Base-by-base conservation (phyloP, 2,113 vertebrate species). In the Lathamus discolor region DNA sequence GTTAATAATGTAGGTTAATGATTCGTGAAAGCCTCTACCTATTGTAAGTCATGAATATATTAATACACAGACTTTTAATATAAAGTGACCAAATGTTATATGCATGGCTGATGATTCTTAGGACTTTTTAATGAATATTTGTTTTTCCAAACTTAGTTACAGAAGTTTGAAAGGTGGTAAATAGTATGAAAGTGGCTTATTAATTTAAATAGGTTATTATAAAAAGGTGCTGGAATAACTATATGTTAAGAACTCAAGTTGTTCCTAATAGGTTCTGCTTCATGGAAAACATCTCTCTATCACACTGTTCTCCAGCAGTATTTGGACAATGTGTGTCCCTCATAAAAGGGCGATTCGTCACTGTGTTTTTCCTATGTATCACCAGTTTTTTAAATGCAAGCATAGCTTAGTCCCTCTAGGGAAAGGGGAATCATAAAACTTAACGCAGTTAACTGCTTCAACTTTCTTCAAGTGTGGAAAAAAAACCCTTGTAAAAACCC, bases 1-100 rank as follows among this genome's bases (percentile, higher is more conserved):
- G 62, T 88, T 88, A 81, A 86, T 93, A 82, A 84, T 89, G 24
- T 48, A 83, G 67, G 70, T 89, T 93, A 93, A 90, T 93, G 69
- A 89, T 94, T 92, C 3, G 11, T 86, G 57, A 76, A 91, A 84
- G 77, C 86, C 25, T 86, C 48, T 87, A n/a, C 48, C 57, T 91
- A 84, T 91, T 92, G 15, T 68, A 83, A 73, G 48, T 89, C 66
- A 68, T 57, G 48, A 87, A 62, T 91, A 25, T 72, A 73, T 89
- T 68, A 95, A 82, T 83, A 35, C 7, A 4, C 22, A 52, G 43
- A 72, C 44, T 86, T 67, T 23, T 44, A 39, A 37, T 69, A 69
- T 59, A 33, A 83, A 55, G 57, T 61, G 48, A 49, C 35, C 24
- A 66, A 86, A 70, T 64, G 10, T 57, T 80, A 55, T 72, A 28